Evolutionary conservation across 2,797 vertebrate species (phyloP), one percentile per base, ranked within the genome.

Genomic region (Cetoscarus ocellatus): DNA sequence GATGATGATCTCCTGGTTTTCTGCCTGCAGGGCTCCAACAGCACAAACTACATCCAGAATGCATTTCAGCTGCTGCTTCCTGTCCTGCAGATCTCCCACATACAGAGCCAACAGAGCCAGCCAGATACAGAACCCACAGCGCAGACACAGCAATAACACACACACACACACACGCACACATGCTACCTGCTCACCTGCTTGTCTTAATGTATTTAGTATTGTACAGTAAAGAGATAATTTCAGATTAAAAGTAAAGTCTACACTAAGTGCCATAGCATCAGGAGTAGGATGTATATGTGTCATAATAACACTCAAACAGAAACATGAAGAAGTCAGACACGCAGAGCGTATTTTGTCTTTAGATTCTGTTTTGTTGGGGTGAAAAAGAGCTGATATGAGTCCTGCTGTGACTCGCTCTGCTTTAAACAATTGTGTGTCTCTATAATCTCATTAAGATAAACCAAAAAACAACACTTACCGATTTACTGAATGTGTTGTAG

Each of bases 61-160:
- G 98, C 97, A 60, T 96, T 99, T 92, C 96, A 96, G 91, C 94
- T 99, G 81, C 91, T 99, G 85, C 94, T 99, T 83, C 97, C 98
- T 0, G 84, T 99, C 70, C 94, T 99, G 73, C 98, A 99, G 79
- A 93, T 96, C 61, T 98, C 96, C 14, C 96, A 98, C 56, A 94
- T 98, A 84, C 96, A 96, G 85, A 94, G 80, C 70, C 94, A 85
- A 62, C 82, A 65, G 45, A 57, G 79, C 79, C 78, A 4, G 42
- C 17, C 69, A 19, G 3, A 57, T 44, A 82, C 69, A 88, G 89
- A 93, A 81, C 76, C 53, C 74, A 73, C 63, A 36, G 59, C 70
- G 39, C 77, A 82, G 34, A 64, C 61, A 18, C 69, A 85, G 45
- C 84, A 86, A 27, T 93, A 90, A 90, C 69, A 61, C 55, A 34